Evolutionary conservation across 2,113 vertebrate species (phyloP).

Genomic region (Tympanuchus pallidicinctus): DNA sequence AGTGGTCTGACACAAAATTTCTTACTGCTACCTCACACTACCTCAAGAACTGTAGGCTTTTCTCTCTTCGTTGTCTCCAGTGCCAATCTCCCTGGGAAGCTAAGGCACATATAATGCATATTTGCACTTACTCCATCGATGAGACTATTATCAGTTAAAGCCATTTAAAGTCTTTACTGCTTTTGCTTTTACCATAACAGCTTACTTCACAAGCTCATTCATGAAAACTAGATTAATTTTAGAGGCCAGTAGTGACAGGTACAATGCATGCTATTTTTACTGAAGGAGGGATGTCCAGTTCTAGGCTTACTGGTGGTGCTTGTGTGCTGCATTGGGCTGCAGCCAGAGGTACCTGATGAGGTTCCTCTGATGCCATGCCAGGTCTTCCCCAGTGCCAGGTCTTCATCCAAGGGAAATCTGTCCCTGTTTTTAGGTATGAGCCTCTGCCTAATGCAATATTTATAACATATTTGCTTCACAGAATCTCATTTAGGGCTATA

Average conservation of each 20-base stretch:
- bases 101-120: neutral
- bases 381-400: neutral
- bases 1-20: neutral
- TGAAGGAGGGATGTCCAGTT: neutral
- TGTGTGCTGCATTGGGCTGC: neutral
- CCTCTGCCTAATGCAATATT: neutral
- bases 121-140: constrained; percentile 4
- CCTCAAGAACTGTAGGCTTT: neutral
- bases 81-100: neutral
- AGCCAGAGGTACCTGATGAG: neutral
- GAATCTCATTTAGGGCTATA: neutral
- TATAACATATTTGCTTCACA: neutral
- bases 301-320: neutral
- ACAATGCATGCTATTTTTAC: neutral
- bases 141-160: neutral
- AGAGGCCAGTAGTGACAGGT: constrained; percentile 14
- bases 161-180: constrained; percentile 14
- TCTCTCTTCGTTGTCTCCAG: neutral
- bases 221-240: constrained; percentile 15
- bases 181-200: constrained; percentile 23
- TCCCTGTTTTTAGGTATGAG: neutral
- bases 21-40: neutral
- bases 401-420: neutral
- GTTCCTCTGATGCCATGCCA: neutral
- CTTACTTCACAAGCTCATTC: constrained; percentile 7